A percentile compares a stretch with the other conserved stretches of the same genome.
Evolutionary conservation across 2,797 vertebrate species (phyloP).

Genomic region (Anableps anableps): DNA sequence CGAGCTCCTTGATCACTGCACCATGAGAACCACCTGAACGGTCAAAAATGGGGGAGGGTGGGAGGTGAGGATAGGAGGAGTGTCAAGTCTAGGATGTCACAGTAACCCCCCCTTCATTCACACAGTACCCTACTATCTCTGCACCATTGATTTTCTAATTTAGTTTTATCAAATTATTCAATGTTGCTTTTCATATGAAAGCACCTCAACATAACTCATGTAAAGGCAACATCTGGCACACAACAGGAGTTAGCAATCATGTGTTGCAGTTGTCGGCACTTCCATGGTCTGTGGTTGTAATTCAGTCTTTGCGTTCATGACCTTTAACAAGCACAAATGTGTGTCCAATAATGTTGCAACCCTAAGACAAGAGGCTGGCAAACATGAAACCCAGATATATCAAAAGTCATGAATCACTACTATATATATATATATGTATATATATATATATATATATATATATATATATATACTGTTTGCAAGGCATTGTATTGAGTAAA

Average conservation of each 20-base stretch:
- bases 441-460: too few relatives aligned
- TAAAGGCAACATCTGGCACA: background rate
- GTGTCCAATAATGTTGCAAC: slow-evolving; percentile 37
- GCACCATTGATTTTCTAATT: background rate
- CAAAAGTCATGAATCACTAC: slow-evolving; percentile 61
- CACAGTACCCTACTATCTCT: slow-evolving; percentile 42
- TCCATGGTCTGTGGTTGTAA: background rate
- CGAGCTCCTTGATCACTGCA: slow-evolving; percentile 72
- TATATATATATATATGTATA: too few relatives aligned
- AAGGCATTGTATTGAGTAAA: background rate
- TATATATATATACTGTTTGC: too few relatives aligned
- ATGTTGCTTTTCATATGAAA: background rate
- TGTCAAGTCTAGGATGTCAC: slow-evolving; percentile 31
- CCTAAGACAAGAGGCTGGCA: slow-evolving; percentile 20
- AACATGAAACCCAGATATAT: slow-evolving; percentile 39
- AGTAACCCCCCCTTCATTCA: slow-evolving; percentile 54
- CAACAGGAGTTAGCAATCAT: slow-evolving; percentile 5
- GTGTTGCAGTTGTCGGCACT: background rate
- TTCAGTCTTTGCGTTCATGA: slow-evolving; percentile 22
- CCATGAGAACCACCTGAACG: slow-evolving; percentile 74
- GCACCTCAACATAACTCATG: background rate
- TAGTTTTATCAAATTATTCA: background rate
- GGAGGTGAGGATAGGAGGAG: slow-evolving; percentile 34
- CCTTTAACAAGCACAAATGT: slow-evolving; percentile 28
- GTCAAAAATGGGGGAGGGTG: slow-evolving; percentile 32